Conservation (phyloP, 2,113 vertebrate species). For the Menura novaehollandiae region DNA sequence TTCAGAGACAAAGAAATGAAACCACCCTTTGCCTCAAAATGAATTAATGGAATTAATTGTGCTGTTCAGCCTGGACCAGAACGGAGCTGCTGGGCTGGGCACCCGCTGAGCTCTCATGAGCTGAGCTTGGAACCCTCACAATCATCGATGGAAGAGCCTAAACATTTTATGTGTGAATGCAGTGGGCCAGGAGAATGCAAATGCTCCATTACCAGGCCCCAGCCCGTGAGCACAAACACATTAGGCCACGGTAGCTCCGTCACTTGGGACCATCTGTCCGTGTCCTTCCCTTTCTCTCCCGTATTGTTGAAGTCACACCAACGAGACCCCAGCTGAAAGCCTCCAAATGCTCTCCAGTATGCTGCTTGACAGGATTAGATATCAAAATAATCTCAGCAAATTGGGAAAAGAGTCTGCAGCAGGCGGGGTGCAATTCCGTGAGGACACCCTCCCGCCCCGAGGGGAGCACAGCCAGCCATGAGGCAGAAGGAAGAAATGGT, state of each 20-base stretch:
- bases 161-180: neutral
- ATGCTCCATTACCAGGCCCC: neutral
- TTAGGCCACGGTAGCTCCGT: neutral
- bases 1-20: neutral
- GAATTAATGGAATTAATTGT: neutral
- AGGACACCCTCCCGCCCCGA: neutral
- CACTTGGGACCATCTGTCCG: conserved; percentile 14
- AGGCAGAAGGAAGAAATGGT: neutral
- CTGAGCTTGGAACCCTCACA: neutral
- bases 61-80: neutral
- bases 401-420: neutral
- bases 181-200: neutral
- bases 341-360: conserved; percentile 3
- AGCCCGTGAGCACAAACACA: neutral
- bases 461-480: neutral
- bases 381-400: conserved; percentile 6
- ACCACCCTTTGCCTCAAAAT: neutral
- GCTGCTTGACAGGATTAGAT: conserved; percentile 1
- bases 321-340: neutral
- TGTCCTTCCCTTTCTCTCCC: neutral
- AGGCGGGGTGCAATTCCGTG: neutral
- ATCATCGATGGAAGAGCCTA: neutral
- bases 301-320: neutral
- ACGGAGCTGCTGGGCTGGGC: neutral
- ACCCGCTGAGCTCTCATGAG: neutral